These are phyloP conservation scores for Grammomys surdaster DNA, from an alignment of 2,113 vertebrate genomes.

Conservation along the genomic window DNA sequence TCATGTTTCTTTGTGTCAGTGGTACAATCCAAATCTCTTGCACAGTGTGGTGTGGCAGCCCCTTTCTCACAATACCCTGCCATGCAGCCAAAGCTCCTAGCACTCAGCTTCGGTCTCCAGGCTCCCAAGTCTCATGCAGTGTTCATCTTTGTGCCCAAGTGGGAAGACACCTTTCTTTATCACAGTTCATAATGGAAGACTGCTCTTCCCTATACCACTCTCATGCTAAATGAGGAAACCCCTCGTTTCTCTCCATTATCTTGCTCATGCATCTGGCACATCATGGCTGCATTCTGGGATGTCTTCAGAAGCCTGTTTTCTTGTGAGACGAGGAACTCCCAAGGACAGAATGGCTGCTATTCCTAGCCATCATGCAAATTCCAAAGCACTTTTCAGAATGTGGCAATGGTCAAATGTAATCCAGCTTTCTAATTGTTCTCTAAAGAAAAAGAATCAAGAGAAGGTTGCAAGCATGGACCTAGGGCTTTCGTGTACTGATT, in stretches of 20 bases:
- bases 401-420: background rate
- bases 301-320: background rate
- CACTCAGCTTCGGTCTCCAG: rapidly evolving
- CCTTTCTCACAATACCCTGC: rapidly evolving
- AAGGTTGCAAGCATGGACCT: background rate
- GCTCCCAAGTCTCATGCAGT: rapidly evolving
- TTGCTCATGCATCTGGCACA: background rate
- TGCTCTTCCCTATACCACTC: too few species aligned
- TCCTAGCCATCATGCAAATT: background rate
- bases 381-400: background rate
- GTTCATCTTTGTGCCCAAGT: background rate
- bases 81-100: rapidly evolving
- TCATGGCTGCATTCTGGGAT: background rate
- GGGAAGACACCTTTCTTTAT: background rate
- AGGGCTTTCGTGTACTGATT: background rate
- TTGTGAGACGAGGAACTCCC: background rate
- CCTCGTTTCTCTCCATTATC: background rate
- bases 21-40: background rate
- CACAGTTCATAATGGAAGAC: background rate
- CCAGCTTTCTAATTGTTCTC: background rate
- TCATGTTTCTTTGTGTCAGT: background rate
- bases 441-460: background rate
- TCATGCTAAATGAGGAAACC: background rate
- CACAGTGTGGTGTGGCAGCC: background rate
- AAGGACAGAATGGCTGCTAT: background rate